Evolutionary conservation across 2,113 vertebrate genomes (phyloP), one percentile per base, ranked within the genome.

Genomic region (Chaenocephalus aceratus): DNA sequence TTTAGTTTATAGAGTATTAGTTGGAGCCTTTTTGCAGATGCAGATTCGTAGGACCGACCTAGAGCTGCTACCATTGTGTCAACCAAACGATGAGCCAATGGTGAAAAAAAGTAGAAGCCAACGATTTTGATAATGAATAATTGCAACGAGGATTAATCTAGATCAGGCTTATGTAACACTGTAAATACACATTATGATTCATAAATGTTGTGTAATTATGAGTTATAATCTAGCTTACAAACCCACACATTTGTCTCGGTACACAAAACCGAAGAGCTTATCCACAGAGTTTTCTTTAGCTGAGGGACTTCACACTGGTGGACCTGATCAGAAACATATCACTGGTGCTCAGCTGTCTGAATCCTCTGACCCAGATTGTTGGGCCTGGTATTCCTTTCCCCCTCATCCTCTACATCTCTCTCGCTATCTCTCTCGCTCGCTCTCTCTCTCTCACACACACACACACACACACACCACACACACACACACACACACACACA

Each of bases 241-340:
- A 41, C 36, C 36, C 5, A 41, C 36, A 53, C 18, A 53, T 64
- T 44, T 63, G 21, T 11, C 41, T 23, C 5, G 77, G 77, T 45
- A 21, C 23, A 54, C 61, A 75, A 71, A 78, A 69, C 48, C 36
- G 8, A 46, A 61, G 54, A 61, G 30, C 70, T 57, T 44, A 64
- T 75, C 53, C 12, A 49, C 13, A 59, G 64, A 60, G 51, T 66
- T 76, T 76, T 75, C 52, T 54, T 78, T 0, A 46, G 44, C 60
- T 6, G 62, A 30, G 30, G 51, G 62, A 79, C 79, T 63, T 85
- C 21, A 80, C 60, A 69, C 68, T 45, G 75, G 57, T 64, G 76
- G 64, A 86, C 79, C 84, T 53, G 87, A 93, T 90, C 84, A 86
- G 72, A 92, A 91, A 82, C 74, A 83, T 90, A 89, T 88, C 80